Base-by-base conservation (phyloP, 2,113 vertebrate species). In the Gasterosteus aculeatus region DNA sequence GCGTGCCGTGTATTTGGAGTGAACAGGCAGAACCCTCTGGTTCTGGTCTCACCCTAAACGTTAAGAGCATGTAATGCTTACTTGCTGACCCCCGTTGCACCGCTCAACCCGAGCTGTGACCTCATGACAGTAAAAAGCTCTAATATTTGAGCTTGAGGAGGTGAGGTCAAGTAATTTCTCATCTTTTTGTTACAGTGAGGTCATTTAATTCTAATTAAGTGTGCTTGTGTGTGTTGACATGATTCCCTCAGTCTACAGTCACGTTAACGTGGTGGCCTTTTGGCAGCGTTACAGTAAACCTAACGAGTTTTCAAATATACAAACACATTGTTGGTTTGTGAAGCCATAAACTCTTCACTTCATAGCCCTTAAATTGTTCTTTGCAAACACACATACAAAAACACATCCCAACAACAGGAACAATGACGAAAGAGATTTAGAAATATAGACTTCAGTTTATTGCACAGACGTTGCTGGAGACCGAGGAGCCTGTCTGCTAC, bases 361-460 rank as follows among this genome's bases (percentile, higher is more conserved):
- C 10, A n/a, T 26, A 4, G 18, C 18, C 38, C 14, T 7, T 47
- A 19, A 33, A 54, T 14, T 18, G 44, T 38, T 53, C 12, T 33
- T 16, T 9, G 14, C 60, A 42, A 2, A 41, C 3, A 62, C 15
- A 63, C 61, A 19, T 47, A 29, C 49, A 47, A 41, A 58, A 9
- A 59, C 1, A 75, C 15, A 38, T 1, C 22, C 6, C 35, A 38
- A 22, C 10, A 39, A 51, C 59, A 70, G 12, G 66, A 56, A 69
- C 53, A 77, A 26, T 22, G 2, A 81, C 26, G 10, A 75, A 82
- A 88, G 31, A 81, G 39, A 79, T 89, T 91, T 93, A 93, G 92
- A 95, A 95, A 95, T 94, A 95, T 94, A 95, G 80, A 94, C 87
- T 92, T 94, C 86, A 88, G 89, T 95, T 93, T 95, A 95, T 95